phyloP scores from a whole-genome alignment of 2,888 invertebrate species.

The Frankliniella fusca region DNA sequence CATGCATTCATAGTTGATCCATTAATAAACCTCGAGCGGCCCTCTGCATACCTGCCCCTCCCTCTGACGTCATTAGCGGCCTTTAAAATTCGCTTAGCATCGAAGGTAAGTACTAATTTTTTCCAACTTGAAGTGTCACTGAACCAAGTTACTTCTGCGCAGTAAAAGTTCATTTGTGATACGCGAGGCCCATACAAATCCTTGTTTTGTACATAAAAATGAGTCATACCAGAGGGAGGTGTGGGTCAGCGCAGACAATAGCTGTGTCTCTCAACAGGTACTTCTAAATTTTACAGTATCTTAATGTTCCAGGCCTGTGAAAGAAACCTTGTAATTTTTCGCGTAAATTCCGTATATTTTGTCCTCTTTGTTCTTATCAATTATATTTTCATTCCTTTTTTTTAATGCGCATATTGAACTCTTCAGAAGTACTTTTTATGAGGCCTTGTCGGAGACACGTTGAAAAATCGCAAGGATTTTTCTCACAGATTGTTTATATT shows the following conservation, averaged over 20 bases:
- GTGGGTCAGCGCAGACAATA: not conserved
- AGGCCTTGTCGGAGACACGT: not conserved
- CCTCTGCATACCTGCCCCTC: not conserved
- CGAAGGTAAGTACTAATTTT: not conserved
- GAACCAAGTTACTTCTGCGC: too few species aligned
- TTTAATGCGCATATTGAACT: not conserved
- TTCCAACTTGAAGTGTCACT: too few species aligned
- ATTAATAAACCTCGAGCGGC: not conserved
- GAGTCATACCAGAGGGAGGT: not conserved
- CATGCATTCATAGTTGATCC: too few species aligned
- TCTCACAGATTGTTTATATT: not conserved
- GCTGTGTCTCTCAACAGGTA: conserved; percentile 11
- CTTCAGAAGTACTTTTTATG: not conserved
- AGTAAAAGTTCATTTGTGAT: too few species aligned
- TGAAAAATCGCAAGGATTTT: conserved; percentile 25
- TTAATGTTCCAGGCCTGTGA: conserved; percentile 20
- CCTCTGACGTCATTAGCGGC: not conserved
- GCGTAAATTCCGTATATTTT: not conserved
- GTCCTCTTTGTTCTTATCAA: too few species aligned
- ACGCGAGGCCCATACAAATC: not conserved
- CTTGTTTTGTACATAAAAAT: not conserved
- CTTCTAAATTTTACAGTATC: not conserved
- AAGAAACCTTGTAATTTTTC: not conserved
- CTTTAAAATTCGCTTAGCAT: not conserved
- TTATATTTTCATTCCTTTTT: not conserved